phyloP scores from a whole-genome alignment of 2,113 vertebrate species.

The Phylloscopus whistleri region DNA sequence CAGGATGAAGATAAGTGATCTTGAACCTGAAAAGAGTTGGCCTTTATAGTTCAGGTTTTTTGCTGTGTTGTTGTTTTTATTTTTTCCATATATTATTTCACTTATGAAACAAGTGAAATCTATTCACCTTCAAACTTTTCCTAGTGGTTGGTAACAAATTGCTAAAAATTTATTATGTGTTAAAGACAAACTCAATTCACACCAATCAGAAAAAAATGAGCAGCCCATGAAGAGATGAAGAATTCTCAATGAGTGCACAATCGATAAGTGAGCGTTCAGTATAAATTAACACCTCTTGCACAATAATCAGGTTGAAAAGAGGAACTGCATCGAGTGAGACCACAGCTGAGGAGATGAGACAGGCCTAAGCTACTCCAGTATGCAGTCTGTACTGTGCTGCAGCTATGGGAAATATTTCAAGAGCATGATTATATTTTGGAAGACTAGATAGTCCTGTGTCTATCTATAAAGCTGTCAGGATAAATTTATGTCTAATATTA shows the following conservation, averaged over 20 bases:
- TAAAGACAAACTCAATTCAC: constrained; percentile 41
- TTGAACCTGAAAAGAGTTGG: background rate
- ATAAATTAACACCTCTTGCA: constrained; percentile 38
- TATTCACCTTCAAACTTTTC: constrained; percentile 39
- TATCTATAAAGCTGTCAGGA: constrained; percentile 68
- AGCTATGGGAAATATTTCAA: constrained; percentile 62
- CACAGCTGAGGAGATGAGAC: constrained; percentile 7
- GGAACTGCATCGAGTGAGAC: background rate
- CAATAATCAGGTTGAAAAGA: constrained; percentile 21
- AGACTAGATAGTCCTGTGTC: constrained; percentile 64
- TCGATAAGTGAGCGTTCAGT: background rate
- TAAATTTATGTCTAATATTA: constrained; percentile 66
- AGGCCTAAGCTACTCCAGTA: constrained; percentile 17
- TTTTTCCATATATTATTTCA: constrained; percentile 18
- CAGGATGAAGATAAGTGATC: background rate
- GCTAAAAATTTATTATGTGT: constrained; percentile 6
- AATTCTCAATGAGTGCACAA: constrained; percentile 25
- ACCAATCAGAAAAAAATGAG: background rate
- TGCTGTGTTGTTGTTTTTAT: background rate
- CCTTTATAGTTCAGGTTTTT: background rate
- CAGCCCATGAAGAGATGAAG: background rate
- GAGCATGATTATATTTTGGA: constrained; percentile 62
- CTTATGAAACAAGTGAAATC: background rate
- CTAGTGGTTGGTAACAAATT: constrained; percentile 4
- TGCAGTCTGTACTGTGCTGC: background rate